phyloP scores from a whole-genome alignment of 2,888 invertebrate species.

The Prostheceraeus crozeri region DNA sequence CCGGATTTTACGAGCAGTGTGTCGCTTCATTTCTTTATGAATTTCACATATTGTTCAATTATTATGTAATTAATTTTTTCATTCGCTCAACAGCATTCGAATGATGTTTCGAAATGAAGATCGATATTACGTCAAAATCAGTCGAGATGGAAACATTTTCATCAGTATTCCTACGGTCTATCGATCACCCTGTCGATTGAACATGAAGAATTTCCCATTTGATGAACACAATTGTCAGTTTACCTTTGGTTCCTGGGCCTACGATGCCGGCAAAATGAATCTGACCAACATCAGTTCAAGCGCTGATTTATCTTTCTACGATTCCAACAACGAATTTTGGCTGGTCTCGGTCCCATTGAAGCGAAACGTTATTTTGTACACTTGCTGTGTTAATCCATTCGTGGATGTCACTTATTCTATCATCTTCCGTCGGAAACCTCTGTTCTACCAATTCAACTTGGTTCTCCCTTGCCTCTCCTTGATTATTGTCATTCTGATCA shows the following conservation, averaged over 20 bases:
- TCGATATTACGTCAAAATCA: neutral
- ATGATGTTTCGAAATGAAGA: neutral
- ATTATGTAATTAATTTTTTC: neutral
- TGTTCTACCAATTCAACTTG: constrained; percentile 30
- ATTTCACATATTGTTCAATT: no score
- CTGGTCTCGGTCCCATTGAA: neutral
- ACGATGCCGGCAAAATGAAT: neutral
- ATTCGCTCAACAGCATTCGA: neutral
- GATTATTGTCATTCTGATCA: constrained; percentile 23
- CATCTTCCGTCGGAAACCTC: constrained; percentile 20
- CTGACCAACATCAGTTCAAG: neutral
- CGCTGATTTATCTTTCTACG: neutral
- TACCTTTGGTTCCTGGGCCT: neutral
- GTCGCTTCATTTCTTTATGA: no score
- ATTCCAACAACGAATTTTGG: neutral
- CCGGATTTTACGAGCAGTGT: no score
- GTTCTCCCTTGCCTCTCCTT: constrained; percentile 28
- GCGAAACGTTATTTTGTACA: neutral
- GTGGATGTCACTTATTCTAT: neutral
- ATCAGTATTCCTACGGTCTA: neutral
- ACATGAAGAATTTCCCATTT: neutral
- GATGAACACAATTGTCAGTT: neutral
- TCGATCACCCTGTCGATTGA: neutral
- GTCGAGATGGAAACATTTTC: neutral
- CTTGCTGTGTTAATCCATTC: neutral